Evolutionary conservation across 2,888 invertebrate genomes (phyloP).

Genomic region (Lepidocyrtinus sp.): DNA sequence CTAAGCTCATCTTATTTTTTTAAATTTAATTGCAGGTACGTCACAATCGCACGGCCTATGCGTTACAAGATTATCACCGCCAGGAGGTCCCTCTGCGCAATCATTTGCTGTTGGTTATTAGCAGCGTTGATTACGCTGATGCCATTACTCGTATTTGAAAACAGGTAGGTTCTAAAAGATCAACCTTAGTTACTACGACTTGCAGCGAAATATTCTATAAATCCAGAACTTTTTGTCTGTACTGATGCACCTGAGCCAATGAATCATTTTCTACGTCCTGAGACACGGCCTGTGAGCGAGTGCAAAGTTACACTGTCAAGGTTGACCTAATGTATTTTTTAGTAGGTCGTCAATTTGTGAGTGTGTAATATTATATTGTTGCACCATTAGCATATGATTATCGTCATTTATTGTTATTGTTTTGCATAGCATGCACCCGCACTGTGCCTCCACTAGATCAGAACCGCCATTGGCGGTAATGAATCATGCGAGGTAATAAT

Average conservation of each 20-base stretch:
- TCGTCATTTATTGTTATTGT: conserved; percentile 11
- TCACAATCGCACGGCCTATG: conserved; percentile 69
- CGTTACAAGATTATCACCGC: conserved; percentile 69
- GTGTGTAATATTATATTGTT: conserved; percentile 12
- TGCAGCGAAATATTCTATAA: neutral
- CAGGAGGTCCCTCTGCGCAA: conserved; percentile 62
- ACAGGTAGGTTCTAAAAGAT: conserved; percentile 66
- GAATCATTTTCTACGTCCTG: conserved; percentile 22
- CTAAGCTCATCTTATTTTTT: neutral
- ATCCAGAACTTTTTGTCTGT: neutral
- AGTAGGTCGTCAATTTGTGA: conserved; percentile 8
- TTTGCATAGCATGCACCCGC: conserved; percentile 8
- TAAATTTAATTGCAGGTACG: conserved; percentile 68
- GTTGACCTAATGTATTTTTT: conserved; percentile 26
- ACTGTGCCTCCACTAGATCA: neutral
- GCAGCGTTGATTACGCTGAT: conserved; percentile 64
- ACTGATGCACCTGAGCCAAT: neutral
- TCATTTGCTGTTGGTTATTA: conserved; percentile 64
- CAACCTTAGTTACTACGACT: no score
- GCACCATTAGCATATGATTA: conserved; percentile 16
- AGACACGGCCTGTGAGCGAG: neutral
- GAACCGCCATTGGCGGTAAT: conserved; percentile 8
- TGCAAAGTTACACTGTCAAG: conserved; percentile 49
- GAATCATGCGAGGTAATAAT: conserved; percentile 29
- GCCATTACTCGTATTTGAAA: conserved; percentile 64